Percentiles rank a stretch among this genome's conserved stretches.
Conservation (phyloP, 1,140 invertebrate species). For the Meloidogyne floridensis region DNA sequence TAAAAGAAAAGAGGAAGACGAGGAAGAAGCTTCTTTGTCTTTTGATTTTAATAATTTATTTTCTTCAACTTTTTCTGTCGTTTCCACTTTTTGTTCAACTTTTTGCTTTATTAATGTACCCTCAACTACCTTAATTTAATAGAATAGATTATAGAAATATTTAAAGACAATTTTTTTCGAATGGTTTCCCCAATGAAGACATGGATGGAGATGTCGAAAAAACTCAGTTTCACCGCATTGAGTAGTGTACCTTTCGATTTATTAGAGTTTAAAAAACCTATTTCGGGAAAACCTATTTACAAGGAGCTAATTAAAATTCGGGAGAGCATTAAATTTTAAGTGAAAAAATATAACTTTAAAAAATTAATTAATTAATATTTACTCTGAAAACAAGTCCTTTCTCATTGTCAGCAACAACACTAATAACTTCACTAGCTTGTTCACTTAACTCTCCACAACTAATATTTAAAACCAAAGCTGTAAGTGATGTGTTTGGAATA, state of each 20-base stretch:
- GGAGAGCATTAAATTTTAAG: too few relatives aligned
- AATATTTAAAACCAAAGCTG: constrained; percentile 24
- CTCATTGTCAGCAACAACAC: not conserved
- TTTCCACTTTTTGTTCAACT: not conserved
- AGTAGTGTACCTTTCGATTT: too few relatives aligned
- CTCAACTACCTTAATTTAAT: not conserved
- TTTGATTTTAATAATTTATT: not conserved
- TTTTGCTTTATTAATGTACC: not conserved
- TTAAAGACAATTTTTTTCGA: not conserved
- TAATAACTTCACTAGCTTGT: constrained; percentile 28
- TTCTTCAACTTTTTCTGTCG: not conserved
- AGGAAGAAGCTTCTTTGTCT: not conserved
- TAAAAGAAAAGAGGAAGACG: not conserved
- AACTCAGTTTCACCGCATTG: too few relatives aligned
- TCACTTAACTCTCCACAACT: constrained; percentile 28
- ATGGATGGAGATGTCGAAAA: too few relatives aligned
- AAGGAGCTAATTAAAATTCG: too few relatives aligned
- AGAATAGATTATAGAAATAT: too few relatives aligned
- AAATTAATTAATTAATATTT: not conserved
- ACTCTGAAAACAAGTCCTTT: constrained; percentile 23
- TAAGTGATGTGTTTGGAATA: not conserved
- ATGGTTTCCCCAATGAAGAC: too few relatives aligned
- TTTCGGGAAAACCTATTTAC: too few relatives aligned
- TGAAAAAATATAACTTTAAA: too few relatives aligned
- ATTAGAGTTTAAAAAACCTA: too few relatives aligned